These are phyloP conservation scores for Peromyscus attwateri DNA, from an alignment of 2,797 vertebrate genomes.

Conservation along the genomic window DNA sequence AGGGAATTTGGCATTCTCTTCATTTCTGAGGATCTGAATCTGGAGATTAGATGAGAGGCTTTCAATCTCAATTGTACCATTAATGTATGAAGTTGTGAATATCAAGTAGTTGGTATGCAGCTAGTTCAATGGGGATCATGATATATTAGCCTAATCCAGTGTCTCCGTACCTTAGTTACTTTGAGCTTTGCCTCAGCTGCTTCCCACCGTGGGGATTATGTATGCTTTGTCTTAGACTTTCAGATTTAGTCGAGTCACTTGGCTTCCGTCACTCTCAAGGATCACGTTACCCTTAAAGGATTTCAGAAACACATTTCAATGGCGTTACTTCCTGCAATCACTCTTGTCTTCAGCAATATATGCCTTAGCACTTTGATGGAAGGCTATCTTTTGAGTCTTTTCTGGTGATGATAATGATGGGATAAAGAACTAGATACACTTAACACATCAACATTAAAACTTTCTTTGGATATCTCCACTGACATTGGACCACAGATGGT, in stretches of 20 bases:
- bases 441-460: neutral
- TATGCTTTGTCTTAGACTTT: neutral
- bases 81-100: constrained; percentile 22
- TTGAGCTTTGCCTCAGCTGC: neutral
- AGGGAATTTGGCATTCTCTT: neutral
- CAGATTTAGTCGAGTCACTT: neutral
- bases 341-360: neutral
- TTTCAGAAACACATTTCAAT: neutral
- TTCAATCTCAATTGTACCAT: neutral
- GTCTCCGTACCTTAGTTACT: neutral
- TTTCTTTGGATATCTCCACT: neutral
- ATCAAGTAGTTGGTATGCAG: neutral
- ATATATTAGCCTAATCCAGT: neutral
- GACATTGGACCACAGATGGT: neutral
- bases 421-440: neutral
- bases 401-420: neutral
- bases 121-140: neutral
- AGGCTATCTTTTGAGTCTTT: neutral
- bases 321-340: neutral
- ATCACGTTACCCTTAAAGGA: neutral
- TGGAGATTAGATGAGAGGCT: neutral
- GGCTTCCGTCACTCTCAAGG: neutral
- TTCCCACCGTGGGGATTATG: neutral
- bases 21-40: neutral
- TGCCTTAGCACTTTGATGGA: neutral